Percentiles rank a stretch among this genome's conserved stretches.
Evolutionary conservation across 2,888 invertebrate genomes (phyloP).

Genomic region (Parapristionchus giblindavisi): DNA sequence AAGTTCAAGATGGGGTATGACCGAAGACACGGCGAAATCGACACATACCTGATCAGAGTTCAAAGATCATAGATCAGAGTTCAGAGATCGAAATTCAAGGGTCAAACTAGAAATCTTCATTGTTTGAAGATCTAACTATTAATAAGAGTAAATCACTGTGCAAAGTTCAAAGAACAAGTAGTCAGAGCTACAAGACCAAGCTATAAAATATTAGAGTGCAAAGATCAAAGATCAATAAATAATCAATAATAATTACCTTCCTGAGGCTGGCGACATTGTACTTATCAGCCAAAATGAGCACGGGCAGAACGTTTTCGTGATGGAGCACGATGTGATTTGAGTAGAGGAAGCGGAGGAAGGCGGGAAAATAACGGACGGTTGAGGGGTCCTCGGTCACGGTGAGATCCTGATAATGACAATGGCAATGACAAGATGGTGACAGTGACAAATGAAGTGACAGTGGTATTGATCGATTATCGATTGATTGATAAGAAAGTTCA

Average conservation of each 20-base stretch:
- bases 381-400: slow-evolving; percentile 70
- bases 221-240: not conserved
- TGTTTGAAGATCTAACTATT: no score
- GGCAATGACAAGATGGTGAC: not conserved
- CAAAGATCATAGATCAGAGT: no score
- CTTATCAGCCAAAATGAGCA: slow-evolving; percentile 72
- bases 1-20: slow-evolving; percentile 70
- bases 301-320: slow-evolving; percentile 70
- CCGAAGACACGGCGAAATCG: slow-evolving; percentile 70
- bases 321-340: slow-evolving; percentile 71
- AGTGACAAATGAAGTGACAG: no score
- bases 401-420: slow-evolving; percentile 57
- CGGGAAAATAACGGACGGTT: slow-evolving; percentile 70
- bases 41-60: slow-evolving; percentile 71
- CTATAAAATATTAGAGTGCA: no score
- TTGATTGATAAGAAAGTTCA: no score
- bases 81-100: no score
- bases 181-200: no score
- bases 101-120: no score
- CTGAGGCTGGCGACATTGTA: slow-evolving; percentile 71
- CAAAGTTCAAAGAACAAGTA: no score
- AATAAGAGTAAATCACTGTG: no score
- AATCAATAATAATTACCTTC: slow-evolving; percentile 53
- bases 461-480: no score
- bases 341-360: slow-evolving; percentile 71